Percentiles rank a stretch among this genome's conserved stretches.
These are phyloP conservation scores for Rhodinocichla rosea DNA, from an alignment of 2,113 vertebrate species.

Conservation along the genomic window DNA sequence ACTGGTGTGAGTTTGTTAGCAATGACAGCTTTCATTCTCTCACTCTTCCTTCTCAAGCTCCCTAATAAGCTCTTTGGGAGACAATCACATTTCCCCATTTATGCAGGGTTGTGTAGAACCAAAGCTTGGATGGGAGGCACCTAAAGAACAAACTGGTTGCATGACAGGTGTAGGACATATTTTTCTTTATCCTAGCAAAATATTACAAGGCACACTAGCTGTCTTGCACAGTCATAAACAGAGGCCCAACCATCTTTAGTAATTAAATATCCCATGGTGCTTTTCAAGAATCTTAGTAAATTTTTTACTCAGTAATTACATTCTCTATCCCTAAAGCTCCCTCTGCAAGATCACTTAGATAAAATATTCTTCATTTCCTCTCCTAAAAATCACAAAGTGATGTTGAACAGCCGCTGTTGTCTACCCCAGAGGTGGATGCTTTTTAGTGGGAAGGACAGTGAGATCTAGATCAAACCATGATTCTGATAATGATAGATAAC, in stretches of 20 bases:
- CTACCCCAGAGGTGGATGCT: neutral
- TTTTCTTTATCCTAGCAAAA: neutral
- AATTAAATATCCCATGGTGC: slow-evolving; percentile 42
- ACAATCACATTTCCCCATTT: neutral
- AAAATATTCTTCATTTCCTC: slow-evolving; percentile 32
- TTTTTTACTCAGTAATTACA: slow-evolving; percentile 44
- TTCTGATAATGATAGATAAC: neutral
- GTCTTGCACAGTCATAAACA: slow-evolving; percentile 26
- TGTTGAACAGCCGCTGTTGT: neutral
- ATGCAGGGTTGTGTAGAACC: neutral
- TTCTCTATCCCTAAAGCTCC: slow-evolving; percentile 24
- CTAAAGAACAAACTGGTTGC: neutral
- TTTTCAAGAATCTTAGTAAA: slow-evolving; percentile 53
- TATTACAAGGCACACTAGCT: neutral
- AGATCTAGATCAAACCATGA: neutral
- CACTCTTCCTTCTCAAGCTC: neutral
- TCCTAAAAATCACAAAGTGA: neutral
- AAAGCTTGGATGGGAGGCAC: neutral
- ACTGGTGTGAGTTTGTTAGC: neutral
- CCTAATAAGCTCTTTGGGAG: neutral
- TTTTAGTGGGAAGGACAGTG: neutral
- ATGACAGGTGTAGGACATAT: neutral
- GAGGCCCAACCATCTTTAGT: slow-evolving; percentile 7
- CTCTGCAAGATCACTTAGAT: slow-evolving; percentile 24
- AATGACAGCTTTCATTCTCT: neutral